Evolutionary conservation across 1,140 invertebrate genomes (phyloP).

Genomic region (Drosophila nannoptera): DNA sequence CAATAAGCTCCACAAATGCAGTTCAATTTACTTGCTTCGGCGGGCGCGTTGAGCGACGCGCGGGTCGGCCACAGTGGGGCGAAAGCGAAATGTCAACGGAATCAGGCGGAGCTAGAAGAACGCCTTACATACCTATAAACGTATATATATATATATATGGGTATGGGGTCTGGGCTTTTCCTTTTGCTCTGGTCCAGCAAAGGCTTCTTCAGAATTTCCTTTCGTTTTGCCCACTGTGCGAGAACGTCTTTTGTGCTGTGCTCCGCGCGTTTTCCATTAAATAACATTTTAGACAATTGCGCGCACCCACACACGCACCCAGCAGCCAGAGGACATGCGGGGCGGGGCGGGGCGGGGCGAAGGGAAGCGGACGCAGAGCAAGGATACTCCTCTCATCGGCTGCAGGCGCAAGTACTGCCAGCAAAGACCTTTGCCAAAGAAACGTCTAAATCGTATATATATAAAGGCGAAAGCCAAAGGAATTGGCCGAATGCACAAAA

Average conservation of each 20-base stretch:
- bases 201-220: background rate
- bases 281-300: conserved; percentile 73
- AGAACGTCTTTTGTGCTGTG: conserved; percentile 47
- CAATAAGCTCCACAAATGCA: conserved; percentile 59
- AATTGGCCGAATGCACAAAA: conserved; percentile 43
- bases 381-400: background rate
- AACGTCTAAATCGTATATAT: conserved; percentile 19
- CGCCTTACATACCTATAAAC: too few species aligned
- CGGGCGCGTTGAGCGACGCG: background rate
- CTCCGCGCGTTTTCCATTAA: conserved; percentile 65
- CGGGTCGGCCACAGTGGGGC: background rate
- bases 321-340: background rate
- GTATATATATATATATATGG: too few species aligned
- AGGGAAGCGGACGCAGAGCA: too few species aligned
- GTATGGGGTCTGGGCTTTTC: too few species aligned
- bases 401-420: conserved; percentile 6
- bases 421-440: background rate
- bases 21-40: conserved; percentile 60
- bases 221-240: background rate
- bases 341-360: too few species aligned
- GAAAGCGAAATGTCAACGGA: background rate
- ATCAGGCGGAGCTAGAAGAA: too few species aligned
- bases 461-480: conserved; percentile 36
- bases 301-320: conserved; percentile 8
- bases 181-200: background rate